These are phyloP conservation scores for Leptopilina boulardi DNA, from an alignment of 1,140 invertebrate species.

Conservation along the genomic window DNA sequence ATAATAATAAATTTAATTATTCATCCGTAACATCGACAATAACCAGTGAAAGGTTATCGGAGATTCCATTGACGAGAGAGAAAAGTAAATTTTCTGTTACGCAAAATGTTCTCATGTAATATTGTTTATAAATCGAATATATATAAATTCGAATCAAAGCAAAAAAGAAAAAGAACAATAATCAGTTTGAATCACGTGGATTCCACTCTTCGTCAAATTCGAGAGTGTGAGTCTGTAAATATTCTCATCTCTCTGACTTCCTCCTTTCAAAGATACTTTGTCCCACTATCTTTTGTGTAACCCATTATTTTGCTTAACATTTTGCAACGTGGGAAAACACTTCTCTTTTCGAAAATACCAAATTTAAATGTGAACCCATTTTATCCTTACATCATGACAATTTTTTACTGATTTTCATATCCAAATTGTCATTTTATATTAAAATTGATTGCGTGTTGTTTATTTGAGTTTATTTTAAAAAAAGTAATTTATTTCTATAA, in stretches of 20 bases:
- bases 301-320: slow-evolving; percentile 27
- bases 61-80: neutral
- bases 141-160: neutral
- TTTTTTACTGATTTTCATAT: neutral
- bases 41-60: slow-evolving; percentile 7
- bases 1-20: neutral
- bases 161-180: neutral
- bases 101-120: neutral
- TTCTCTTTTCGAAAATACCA: neutral
- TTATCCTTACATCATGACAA: neutral
- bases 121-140: slow-evolving; percentile 8
- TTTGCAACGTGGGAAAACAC: slow-evolving; percentile 16
- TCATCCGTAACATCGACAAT: neutral
- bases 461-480: too few species aligned
- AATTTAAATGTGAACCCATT: neutral
- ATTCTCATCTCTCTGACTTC: slow-evolving; percentile 20
- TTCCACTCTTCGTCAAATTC: neutral
- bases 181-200: neutral
- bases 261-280: slow-evolving; percentile 27
- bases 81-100: neutral
- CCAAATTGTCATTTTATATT: too few species aligned
- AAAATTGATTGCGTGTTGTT: too few species aligned
- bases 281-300: neutral
- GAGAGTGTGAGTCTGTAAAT: slow-evolving; percentile 13
- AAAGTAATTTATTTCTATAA: too few species aligned